Conservation (phyloP, 64 coral and sea anemone genomes). For the Pocillopora damicornis region DNA sequence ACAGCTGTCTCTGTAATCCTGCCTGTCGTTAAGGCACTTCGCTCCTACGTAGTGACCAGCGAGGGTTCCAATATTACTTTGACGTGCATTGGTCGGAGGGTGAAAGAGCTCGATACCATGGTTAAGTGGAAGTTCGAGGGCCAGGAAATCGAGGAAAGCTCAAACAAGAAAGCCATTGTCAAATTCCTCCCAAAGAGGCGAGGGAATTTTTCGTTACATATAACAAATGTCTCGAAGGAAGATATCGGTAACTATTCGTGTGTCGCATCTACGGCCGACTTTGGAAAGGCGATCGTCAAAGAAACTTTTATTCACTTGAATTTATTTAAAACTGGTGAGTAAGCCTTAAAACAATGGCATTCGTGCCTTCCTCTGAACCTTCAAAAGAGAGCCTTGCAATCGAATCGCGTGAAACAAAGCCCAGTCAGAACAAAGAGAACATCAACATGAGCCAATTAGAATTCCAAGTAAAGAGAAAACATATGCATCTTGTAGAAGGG, state of each 20-base stretch:
- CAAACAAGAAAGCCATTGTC: background rate
- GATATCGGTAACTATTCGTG: constrained; percentile 24
- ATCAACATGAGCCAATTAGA: too few relatives aligned
- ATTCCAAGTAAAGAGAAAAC: too few relatives aligned
- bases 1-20: background rate
- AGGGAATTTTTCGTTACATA: constrained; percentile 9
- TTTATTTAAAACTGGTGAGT: background rate
- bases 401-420: too few relatives aligned
- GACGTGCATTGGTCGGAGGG: background rate
- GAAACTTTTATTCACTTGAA: constrained; percentile 2
- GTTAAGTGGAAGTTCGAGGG: constrained; percentile 7
- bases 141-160: background rate
- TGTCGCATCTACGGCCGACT: background rate
- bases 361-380: background rate
- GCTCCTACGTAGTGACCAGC: background rate
- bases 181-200: background rate
- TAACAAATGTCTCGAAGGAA: constrained; percentile 13
- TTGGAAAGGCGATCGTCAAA: background rate
- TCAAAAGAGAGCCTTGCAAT: too few relatives aligned
- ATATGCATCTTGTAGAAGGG: too few relatives aligned
- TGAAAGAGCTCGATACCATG: background rate
- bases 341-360: background rate
- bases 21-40: background rate
- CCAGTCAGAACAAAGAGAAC: too few relatives aligned
- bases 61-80: constrained; percentile 16